Conservation (phyloP, 2,797 vertebrate species). For the Gadopsis marmoratus region DNA sequence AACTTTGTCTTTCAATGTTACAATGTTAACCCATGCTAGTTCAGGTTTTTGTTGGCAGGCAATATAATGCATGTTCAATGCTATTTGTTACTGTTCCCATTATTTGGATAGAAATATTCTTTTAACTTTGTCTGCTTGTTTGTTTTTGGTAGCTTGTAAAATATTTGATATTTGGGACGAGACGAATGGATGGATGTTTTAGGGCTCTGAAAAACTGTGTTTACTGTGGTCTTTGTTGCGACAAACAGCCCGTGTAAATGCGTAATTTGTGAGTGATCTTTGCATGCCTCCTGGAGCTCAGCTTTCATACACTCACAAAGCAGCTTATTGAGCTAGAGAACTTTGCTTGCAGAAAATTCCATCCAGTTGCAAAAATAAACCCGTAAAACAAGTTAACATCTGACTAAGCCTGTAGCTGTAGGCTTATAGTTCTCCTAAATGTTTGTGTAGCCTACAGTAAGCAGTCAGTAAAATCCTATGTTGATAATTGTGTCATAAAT, state of each 20-base stretch:
- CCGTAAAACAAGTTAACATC: conserved; percentile 9
- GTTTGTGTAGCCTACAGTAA: not conserved
- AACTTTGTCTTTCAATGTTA: not conserved
- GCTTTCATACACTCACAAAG: conserved; percentile 18
- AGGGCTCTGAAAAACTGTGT: not conserved
- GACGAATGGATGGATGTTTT: not conserved
- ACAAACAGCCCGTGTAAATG: not conserved
- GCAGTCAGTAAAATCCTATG: not conserved
- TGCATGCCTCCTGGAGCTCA: not conserved
- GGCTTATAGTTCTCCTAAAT: not conserved
- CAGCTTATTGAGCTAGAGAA: not conserved
- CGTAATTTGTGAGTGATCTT: not conserved
- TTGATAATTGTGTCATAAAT: conserved; percentile 9
- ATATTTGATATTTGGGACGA: not conserved
- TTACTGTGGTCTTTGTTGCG: not conserved
- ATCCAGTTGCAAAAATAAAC: conserved; percentile 11
- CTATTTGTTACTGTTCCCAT: not conserved
- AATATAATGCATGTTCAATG: not conserved
- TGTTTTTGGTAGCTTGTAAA: not conserved
- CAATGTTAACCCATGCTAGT: not conserved
- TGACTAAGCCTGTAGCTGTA: not conserved
- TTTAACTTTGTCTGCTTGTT: not conserved
- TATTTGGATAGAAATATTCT: not conserved
- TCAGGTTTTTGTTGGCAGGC: not conserved
- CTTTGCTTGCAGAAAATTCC: conserved; percentile 3